Conservation (phyloP, 2,113 vertebrate genomes). For the Heterochromis multidens region DNA sequence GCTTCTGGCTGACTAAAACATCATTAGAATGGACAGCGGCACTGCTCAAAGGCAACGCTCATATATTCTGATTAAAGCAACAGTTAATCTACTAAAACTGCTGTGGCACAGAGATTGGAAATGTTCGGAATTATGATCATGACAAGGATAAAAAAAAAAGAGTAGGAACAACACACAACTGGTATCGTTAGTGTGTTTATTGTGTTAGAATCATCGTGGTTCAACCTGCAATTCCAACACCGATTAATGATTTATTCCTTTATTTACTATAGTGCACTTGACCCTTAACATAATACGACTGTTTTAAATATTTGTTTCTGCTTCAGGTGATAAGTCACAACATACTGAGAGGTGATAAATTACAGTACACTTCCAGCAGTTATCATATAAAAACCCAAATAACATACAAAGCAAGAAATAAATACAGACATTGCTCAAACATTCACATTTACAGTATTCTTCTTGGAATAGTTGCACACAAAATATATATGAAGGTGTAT, state of each 20-base stretch:
- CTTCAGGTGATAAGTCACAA: constrained; percentile 20
- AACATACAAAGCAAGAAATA: constrained; percentile 50
- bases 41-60: not conserved
- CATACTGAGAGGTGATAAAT: constrained; percentile 14
- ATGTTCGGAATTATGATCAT: not conserved
- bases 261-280: constrained; percentile 22
- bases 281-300: constrained; percentile 10
- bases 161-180: not conserved
- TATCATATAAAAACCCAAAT: constrained; percentile 24
- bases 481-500: constrained; percentile 8
- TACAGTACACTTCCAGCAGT: constrained; percentile 9
- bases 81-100: not conserved
- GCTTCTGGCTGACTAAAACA: not conserved
- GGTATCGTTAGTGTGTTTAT: constrained; percentile 65
- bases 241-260: constrained; percentile 29
- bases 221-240: constrained; percentile 21
- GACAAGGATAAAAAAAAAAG: not conserved
- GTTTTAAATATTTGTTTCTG: constrained; percentile 33
- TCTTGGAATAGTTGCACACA: constrained; percentile 41
- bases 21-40: constrained; percentile 25
- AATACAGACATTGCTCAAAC: constrained; percentile 62
- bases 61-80: not conserved
- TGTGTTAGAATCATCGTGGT: constrained; percentile 37
- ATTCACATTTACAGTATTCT: constrained; percentile 57
- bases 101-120: not conserved